Evolutionary conservation across 2,888 invertebrate species (phyloP), one percentile per base, ranked within the genome.

Genomic region (Brenthis daphne): DNA sequence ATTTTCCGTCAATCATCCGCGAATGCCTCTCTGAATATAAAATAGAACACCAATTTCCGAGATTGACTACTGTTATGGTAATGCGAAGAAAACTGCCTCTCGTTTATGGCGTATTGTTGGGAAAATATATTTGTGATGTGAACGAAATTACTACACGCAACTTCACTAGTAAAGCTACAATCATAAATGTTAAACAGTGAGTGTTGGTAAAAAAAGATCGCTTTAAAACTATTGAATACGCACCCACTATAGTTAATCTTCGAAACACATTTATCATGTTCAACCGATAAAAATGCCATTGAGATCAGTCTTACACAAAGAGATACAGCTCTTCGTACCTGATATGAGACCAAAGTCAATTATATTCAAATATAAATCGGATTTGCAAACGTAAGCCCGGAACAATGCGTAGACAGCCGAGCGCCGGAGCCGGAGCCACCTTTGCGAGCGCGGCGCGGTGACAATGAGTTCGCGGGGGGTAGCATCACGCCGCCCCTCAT

Each of bases 281-380:
- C 85, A 85, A 80, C 80, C 86, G 89, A 91, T 91, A 91, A 92
- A 91, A 90, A 91, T 88, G 83, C 90, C 89, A 88, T 89, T 87
- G 86, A 88, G 90, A 88, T 89, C 86, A 86, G 86, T 79, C 85
- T 81, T 77, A 86, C 82, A 92, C 92, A 92, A 92, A 89, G 84
- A 83, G 83, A 79, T 83, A 86, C 88, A 84, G 84, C 85, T 79
- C 84, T 81, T 79, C 79, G 83, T 89, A 90, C 90, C 89, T 86
- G 91, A 89, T 87, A 83, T 81, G 85, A 81, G 87, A 84, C 89
- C 85, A 87, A 88, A 91, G 89, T 92, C 92, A 90, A 92, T 92
- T 92, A 92, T 92, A 92, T 92, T 92, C 91, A 91, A 92, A 92
- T 92, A 90, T 88, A 91, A 92, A 92, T 91, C 92, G 89, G 92